These are phyloP conservation scores for Staurois parvus DNA, from an alignment of 2,797 vertebrate species.

Conservation along the genomic window DNA sequence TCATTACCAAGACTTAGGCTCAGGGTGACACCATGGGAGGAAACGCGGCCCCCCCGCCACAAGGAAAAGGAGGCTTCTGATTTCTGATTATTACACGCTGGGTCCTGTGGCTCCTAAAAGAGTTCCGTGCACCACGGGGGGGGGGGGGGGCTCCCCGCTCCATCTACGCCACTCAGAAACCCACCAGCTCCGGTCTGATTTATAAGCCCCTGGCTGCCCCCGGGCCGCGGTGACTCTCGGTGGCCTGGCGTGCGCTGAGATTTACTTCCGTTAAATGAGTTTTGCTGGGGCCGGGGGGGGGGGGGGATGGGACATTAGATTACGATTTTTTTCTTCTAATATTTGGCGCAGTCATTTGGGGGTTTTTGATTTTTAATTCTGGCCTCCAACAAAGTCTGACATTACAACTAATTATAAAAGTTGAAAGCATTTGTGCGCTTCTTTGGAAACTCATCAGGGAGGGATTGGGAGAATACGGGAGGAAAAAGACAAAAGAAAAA, in stretches of 20 bases:
- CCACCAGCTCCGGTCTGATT: constrained; percentile 7
- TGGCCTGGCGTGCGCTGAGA: not conserved
- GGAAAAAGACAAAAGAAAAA: too few species aligned
- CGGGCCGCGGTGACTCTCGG: not conserved
- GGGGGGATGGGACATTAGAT: not conserved
- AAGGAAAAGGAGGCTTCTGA: not conserved
- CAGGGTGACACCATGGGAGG: constrained; percentile 30
- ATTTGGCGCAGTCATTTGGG: constrained; percentile 1
- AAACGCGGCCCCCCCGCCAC: constrained; percentile 8
- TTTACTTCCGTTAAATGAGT: not conserved
- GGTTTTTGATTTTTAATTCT: not conserved
- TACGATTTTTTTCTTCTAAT: not conserved
- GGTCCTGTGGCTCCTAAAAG: constrained; percentile 36
- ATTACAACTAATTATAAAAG: not conserved
- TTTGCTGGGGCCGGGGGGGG: not conserved
- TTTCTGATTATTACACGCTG: constrained; percentile 9
- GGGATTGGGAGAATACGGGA: not conserved
- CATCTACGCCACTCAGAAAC: not conserved
- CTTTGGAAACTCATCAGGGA: not conserved
- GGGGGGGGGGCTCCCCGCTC: not conserved
- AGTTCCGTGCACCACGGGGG: constrained; percentile 23
- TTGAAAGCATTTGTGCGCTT: not conserved
- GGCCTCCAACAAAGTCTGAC: not conserved
- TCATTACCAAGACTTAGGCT: constrained; percentile 46
- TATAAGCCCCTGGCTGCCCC: constrained; percentile 16